Evolutionary conservation across 2,113 vertebrate species (phyloP).

Genomic region (Cavia aperea): DNA sequence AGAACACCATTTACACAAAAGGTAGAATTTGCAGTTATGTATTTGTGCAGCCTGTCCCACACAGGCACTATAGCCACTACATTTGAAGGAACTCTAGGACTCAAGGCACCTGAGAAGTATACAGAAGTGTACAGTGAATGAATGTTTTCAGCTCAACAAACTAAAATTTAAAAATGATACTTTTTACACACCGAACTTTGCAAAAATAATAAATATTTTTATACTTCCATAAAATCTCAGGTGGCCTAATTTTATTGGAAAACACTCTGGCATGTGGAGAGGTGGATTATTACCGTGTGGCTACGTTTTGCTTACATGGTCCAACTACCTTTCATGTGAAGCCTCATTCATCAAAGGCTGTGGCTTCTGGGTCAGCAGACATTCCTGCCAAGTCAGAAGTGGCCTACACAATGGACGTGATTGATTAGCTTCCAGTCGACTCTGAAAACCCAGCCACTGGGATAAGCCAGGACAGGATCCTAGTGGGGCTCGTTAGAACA

Average conservation of each 20-base stretch:
- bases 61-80: background rate
- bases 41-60: background rate
- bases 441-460: conserved; percentile 71
- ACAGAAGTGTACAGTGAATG: background rate
- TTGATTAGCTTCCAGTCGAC: conserved; percentile 74
- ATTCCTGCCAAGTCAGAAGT: conserved; percentile 72
- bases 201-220: conserved; percentile 11
- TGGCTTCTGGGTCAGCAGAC: conserved; percentile 72
- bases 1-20: background rate
- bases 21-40: background rate
- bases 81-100: background rate
- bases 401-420: conserved; percentile 76
- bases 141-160: background rate
- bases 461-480: conserved; percentile 72
- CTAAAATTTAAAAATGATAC: background rate
- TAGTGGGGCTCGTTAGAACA: conserved; percentile 77
- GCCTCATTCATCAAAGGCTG: conserved; percentile 65
- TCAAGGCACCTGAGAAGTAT: background rate
- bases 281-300: conserved; percentile 39
- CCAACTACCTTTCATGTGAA: conserved; percentile 34
- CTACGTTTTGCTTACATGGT: conserved; percentile 56
- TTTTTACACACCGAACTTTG: conserved; percentile 33
- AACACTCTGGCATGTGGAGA: conserved; percentile 5
- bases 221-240: background rate
- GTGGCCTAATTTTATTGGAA: conserved; percentile 16